A percentile compares a stretch with the other conserved stretches of the same genome.
These are phyloP conservation scores for Molorchus minor DNA, from an alignment of 2,888 invertebrate species.

Conservation along the genomic window DNA sequence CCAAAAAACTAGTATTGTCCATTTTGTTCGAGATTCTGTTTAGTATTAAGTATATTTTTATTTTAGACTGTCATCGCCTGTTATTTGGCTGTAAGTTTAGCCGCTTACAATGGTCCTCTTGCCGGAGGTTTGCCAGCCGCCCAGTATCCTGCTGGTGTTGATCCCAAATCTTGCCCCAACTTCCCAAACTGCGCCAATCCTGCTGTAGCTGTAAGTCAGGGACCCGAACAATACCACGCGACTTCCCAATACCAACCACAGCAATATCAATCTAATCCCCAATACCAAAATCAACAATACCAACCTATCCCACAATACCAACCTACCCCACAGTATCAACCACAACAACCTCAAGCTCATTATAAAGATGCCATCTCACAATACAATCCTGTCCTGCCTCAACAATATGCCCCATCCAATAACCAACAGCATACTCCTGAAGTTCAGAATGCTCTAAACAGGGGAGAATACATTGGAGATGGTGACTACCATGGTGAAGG, in stretches of 20 bases:
- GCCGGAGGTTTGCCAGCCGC: slow-evolving; percentile 54
- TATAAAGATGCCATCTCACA: slow-evolving; percentile 42
- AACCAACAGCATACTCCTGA: slow-evolving; percentile 47
- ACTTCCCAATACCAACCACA: slow-evolving; percentile 26
- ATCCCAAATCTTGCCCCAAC: slow-evolving; percentile 55
- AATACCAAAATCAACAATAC: slow-evolving; percentile 39
- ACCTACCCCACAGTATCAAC: slow-evolving; percentile 35
- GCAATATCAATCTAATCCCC: slow-evolving; percentile 22
- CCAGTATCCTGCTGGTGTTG: slow-evolving; percentile 54
- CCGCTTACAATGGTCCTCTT: slow-evolving; percentile 52
- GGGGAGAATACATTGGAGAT: slow-evolving; percentile 55
- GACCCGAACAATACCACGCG: slow-evolving; percentile 32
- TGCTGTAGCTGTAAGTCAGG: slow-evolving; percentile 47
- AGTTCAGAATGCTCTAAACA: slow-evolving; percentile 54
- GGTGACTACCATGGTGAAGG: slow-evolving; percentile 57
- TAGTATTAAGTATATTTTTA: too few relatives aligned
- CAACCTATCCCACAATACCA: slow-evolving; percentile 31
- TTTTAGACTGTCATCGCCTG: slow-evolving; percentile 53
- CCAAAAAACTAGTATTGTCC: not conserved
- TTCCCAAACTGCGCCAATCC: slow-evolving; percentile 55
- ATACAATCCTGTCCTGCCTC: slow-evolving; percentile 46
- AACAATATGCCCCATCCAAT: slow-evolving; percentile 45
- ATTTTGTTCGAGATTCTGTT: not conserved
- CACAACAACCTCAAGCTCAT: slow-evolving; percentile 33
- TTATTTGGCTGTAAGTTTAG: slow-evolving; percentile 44